A percentile compares a stretch with the other conserved stretches of the same genome.
Conservation (phyloP, 2,113 vertebrate species). For the Phodopus roborovskii region DNA sequence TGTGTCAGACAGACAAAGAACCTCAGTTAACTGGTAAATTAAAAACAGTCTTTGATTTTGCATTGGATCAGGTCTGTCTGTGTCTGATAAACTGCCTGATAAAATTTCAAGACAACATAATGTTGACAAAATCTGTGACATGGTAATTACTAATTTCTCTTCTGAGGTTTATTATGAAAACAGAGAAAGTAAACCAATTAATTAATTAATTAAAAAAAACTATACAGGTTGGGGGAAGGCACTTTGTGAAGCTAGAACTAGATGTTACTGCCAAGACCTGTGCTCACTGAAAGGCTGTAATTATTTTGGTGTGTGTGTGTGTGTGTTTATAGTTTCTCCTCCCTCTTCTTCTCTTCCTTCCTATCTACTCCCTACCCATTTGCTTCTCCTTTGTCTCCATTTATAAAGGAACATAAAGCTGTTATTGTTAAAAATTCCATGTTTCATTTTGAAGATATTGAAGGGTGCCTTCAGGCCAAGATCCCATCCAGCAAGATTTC, state of each 20-base stretch:
- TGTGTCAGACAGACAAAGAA: too few relatives aligned
- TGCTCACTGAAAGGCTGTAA: not conserved
- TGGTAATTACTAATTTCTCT: not conserved
- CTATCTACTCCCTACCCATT: too few relatives aligned
- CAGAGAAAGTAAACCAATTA: not conserved
- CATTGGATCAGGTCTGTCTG: too few relatives aligned
- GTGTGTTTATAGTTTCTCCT: too few relatives aligned
- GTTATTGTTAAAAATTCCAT: too few relatives aligned
- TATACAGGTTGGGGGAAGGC: not conserved
- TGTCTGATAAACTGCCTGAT: not conserved
- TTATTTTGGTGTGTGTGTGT: not conserved
- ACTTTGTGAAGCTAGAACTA: not conserved
- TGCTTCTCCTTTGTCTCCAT: too few relatives aligned
- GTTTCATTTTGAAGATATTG: not conserved
- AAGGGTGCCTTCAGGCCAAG: not conserved
- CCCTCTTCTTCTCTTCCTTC: too few relatives aligned
- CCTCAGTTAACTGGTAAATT: too few relatives aligned
- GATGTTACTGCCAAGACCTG: not conserved
- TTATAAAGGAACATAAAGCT: too few relatives aligned
- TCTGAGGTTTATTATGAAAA: not conserved
- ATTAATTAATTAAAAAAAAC: too few relatives aligned
- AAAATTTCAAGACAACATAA: not conserved
- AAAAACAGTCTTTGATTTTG: too few relatives aligned
- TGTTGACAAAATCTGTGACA: not conserved
- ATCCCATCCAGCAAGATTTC: not conserved